Percentiles rank a stretch among this genome's conserved stretches.
These are phyloP conservation scores for Philopotamus ludificatus DNA, from an alignment of 1,140 invertebrate species.

Conservation along the genomic window DNA sequence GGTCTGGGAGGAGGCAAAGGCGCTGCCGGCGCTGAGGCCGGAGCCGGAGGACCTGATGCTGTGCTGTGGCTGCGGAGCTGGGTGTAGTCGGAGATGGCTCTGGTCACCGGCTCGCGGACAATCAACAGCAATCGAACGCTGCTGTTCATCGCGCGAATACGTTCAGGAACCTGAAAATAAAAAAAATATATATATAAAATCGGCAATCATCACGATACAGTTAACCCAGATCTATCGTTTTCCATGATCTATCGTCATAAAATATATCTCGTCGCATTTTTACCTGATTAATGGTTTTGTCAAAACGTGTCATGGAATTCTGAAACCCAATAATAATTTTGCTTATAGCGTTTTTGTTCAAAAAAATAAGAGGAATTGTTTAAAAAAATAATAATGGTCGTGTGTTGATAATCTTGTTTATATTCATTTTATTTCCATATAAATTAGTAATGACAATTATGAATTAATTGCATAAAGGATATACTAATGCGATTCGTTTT, in stretches of 20 bases:
- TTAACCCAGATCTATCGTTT: too few relatives aligned
- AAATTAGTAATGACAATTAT: too few relatives aligned
- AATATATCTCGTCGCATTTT: too few relatives aligned
- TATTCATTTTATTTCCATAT: too few relatives aligned
- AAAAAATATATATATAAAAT: background rate
- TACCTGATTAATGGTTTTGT: background rate
- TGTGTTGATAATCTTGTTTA: too few relatives aligned
- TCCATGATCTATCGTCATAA: too few relatives aligned
- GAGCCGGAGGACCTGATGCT: conserved; percentile 59
- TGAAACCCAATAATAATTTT: background rate
- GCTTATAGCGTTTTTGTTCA: background rate
- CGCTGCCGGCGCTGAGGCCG: conserved; percentile 44
- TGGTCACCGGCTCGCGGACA: conserved; percentile 90
- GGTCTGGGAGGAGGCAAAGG: conserved; percentile 55
- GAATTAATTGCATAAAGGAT: too few relatives aligned
- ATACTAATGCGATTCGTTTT: too few relatives aligned
- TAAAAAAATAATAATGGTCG: too few relatives aligned
- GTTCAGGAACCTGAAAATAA: conserved; percentile 68
- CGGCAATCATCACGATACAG: too few relatives aligned
- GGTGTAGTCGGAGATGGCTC: conserved; percentile 96
- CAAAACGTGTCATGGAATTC: background rate
- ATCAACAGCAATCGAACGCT: conserved; percentile 91
- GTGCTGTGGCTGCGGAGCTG: conserved; percentile 79
- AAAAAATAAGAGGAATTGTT: too few relatives aligned
- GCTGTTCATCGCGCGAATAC: conserved; percentile 91